These are phyloP conservation scores for Macrotus californicus DNA, from an alignment of 2,113 vertebrate species.

Conservation along the genomic window DNA sequence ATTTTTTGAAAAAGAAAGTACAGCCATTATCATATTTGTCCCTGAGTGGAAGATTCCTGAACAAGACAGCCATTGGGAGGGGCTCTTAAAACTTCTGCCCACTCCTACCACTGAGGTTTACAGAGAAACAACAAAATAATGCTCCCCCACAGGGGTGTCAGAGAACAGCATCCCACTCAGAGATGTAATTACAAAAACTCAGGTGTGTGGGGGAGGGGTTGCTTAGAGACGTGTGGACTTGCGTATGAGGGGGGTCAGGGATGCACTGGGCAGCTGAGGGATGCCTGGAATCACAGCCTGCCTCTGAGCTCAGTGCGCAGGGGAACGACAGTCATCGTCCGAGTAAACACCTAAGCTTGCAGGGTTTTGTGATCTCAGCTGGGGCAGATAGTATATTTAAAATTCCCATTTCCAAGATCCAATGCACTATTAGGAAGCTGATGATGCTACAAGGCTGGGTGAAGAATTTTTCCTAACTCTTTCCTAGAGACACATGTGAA, in stretches of 20 bases:
- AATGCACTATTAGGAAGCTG: neutral
- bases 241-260: no score
- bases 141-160: neutral
- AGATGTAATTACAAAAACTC: neutral
- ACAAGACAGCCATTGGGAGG: conserved; percentile 21
- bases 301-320: neutral
- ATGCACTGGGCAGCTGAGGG: neutral
- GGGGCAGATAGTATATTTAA: neutral
- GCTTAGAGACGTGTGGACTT: neutral
- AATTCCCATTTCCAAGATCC: neutral
- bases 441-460: neutral
- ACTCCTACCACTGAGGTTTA: neutral
- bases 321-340: neutral
- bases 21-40: conserved; percentile 37
- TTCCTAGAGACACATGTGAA: neutral
- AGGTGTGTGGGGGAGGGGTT: neutral
- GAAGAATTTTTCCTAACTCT: neutral
- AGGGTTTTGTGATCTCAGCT: neutral
- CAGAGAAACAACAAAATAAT: neutral
- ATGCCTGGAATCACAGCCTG: neutral
- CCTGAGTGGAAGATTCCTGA: conserved; percentile 48
- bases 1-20: neutral
- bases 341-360: neutral
- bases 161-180: no score
- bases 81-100: neutral